A percentile compares a stretch with the other conserved stretches of the same genome.
Conservation (phyloP, 2,888 invertebrate species). For the Pogonocherus hispidulus region DNA sequence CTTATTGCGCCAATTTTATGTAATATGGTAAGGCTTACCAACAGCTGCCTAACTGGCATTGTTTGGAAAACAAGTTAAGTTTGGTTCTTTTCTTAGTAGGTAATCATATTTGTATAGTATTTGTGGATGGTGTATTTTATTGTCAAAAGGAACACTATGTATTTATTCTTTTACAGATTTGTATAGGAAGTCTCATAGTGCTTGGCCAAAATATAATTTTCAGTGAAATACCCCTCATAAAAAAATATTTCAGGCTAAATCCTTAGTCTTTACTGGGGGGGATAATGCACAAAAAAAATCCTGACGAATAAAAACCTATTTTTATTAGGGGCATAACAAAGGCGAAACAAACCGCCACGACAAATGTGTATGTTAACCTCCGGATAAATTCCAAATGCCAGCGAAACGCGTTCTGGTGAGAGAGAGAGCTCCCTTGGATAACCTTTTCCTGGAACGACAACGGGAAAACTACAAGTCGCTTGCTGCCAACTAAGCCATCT, state of each 20-base stretch:
- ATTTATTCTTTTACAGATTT: too few relatives aligned
- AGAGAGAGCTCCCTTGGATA: slow-evolving; percentile 9
- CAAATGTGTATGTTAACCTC: slow-evolving; percentile 24
- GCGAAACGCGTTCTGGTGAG: slow-evolving; percentile 9
- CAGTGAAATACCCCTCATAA: not conserved
- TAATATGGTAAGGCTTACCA: too few relatives aligned
- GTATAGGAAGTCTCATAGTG: too few relatives aligned
- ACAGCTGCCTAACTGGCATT: too few relatives aligned
- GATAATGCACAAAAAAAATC: not conserved
- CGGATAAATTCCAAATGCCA: slow-evolving; percentile 22
- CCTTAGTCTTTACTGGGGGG: not conserved
- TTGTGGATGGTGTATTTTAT: too few relatives aligned
- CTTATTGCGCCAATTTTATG: too few relatives aligned
- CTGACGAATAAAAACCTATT: not conserved
- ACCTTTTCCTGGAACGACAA: not conserved
- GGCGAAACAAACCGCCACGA: slow-evolving; percentile 1
- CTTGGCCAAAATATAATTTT: too few relatives aligned
- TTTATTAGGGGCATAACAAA: not conserved
- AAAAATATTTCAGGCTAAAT: not conserved
- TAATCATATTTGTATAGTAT: too few relatives aligned
- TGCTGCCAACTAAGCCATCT: slow-evolving; percentile 18
- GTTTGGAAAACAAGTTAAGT: too few relatives aligned
- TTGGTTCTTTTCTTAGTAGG: too few relatives aligned
- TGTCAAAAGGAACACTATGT: too few relatives aligned
- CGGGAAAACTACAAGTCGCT: not conserved